Evolutionary conservation across 2,888 invertebrate species (phyloP), one percentile per base, ranked within the genome.

Genomic region (Syritta pipiens): DNA sequence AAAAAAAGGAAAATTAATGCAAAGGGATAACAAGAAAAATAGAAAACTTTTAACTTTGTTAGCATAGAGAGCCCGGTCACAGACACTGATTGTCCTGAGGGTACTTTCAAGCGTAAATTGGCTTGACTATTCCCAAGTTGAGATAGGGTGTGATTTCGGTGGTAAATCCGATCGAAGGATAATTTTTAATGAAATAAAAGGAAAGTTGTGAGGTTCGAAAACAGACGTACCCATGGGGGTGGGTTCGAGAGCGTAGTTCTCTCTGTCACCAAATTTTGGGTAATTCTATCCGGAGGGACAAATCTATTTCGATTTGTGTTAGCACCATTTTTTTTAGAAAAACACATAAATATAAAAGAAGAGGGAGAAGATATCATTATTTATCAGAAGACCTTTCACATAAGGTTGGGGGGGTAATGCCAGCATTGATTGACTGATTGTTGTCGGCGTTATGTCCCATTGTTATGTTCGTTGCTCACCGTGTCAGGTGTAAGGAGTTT

Each of bases 11-110:
- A 57, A 42, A 42, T 57, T n/a, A 46, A 40, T 14, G 20, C 17
- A 42, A 51, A 63, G 14, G 28, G 30, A 51, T 63, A 63, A 32
- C 32, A 65, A 53, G 65, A 35, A 26, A 42, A 65, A 53, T 65
- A 44, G 53, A 44, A 65, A 65, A 65, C 53, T 65, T 65, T 35
- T 65, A 44, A 65, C 53, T 53, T 24, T 17, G 42, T 53, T 65
- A 63, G 28, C 14, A 30, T 14, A 32, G 35, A 37, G n/a, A 37
- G 5, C 26, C 22, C n/a, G 17, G 17, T 17, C 37, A 30, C 22
- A 17, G 44, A 46, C 51, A 65, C 40, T 65, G 44, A 44, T 55
- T 53, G 32, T 46, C 44, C 42, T 53, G 9, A 42, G 42, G 44
- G 22, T 40, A 30, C 37, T 30, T 44, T 53, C 14, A n/a, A 55